phyloP scores from a whole-genome alignment of 2,113 vertebrate genomes.

The Ovibos moschatus region DNA sequence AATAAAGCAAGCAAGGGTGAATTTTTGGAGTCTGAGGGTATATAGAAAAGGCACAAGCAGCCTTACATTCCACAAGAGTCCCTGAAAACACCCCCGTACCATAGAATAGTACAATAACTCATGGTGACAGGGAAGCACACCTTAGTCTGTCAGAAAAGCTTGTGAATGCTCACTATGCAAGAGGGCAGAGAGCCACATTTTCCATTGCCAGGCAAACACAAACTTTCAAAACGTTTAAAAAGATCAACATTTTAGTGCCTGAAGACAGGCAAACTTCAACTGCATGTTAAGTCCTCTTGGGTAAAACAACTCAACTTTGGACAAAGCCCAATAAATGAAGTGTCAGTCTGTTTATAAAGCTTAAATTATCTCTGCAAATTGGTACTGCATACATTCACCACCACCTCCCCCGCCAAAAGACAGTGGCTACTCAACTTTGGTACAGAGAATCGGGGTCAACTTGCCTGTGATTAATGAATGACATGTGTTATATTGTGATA shows the following conservation, averaged over 20 bases:
- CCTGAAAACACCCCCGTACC: background rate
- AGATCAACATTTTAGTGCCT: background rate
- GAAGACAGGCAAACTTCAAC: background rate
- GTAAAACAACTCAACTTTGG: background rate
- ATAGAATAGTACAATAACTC: background rate
- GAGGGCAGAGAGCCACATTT: background rate
- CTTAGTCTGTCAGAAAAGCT: background rate
- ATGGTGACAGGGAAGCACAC: background rate
- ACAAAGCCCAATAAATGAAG: background rate
- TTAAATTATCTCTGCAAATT: background rate
- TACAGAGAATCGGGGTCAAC: constrained; percentile 58
- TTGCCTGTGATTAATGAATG: constrained; percentile 39
- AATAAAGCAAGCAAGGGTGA: background rate
- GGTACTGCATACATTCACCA: background rate
- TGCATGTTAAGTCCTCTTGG: background rate
- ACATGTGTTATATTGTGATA: background rate
- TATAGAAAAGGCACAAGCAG: background rate
- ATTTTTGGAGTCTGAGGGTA: background rate
- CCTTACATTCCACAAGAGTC: background rate
- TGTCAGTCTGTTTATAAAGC: constrained; percentile 33
- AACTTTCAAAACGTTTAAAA: background rate
- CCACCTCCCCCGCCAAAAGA: background rate
- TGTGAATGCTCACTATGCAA: background rate
- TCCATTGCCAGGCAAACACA: background rate
- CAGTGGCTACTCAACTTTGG: constrained; percentile 28